A percentile compares a stretch with the other conserved stretches of the same genome.
Evolutionary conservation across 2,113 vertebrate species (phyloP).

Genomic region (Agapornis roseicollis): DNA sequence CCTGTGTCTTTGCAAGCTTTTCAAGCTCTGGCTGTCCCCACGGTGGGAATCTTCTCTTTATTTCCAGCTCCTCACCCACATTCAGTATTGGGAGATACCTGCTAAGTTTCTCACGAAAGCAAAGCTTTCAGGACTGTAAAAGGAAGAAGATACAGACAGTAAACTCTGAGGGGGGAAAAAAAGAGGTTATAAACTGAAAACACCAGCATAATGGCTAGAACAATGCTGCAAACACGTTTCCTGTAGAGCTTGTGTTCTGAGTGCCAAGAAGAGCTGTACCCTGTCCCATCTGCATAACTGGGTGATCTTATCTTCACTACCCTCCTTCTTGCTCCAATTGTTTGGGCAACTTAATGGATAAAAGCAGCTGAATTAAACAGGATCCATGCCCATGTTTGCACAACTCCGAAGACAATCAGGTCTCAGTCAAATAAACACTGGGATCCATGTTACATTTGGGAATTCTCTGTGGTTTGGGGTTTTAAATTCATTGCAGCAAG

Average conservation of each 20-base stretch:
- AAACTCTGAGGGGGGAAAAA: not conserved
- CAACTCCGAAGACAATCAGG: slow-evolving; percentile 2
- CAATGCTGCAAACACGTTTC: not conserved
- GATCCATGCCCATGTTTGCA: slow-evolving; percentile 41
- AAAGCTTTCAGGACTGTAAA: not conserved
- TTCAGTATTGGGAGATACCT: not conserved
- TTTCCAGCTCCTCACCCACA: not conserved
- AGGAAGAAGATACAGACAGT: not conserved
- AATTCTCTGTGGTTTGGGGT: slow-evolving; percentile 47
- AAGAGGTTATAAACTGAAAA: not conserved
- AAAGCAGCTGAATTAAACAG: slow-evolving; percentile 9
- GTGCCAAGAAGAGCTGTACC: slow-evolving; percentile 6
- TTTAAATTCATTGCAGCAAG: slow-evolving; percentile 24
- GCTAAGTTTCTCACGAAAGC: not conserved
- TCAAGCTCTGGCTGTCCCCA: not conserved
- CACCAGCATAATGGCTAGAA: not conserved
- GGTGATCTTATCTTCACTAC: slow-evolving; percentile 7
- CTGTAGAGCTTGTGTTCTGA: not conserved
- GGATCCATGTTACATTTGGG: not conserved
- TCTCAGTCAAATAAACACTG: slow-evolving; percentile 59
- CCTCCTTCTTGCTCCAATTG: not conserved
- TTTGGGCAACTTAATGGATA: slow-evolving; percentile 16
- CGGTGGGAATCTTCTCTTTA: not conserved
- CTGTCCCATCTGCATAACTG: not conserved
- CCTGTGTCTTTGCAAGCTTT: not conserved